phyloP scores from a whole-genome alignment of 1,140 invertebrate species.

The Papilio glaucus region DNA sequence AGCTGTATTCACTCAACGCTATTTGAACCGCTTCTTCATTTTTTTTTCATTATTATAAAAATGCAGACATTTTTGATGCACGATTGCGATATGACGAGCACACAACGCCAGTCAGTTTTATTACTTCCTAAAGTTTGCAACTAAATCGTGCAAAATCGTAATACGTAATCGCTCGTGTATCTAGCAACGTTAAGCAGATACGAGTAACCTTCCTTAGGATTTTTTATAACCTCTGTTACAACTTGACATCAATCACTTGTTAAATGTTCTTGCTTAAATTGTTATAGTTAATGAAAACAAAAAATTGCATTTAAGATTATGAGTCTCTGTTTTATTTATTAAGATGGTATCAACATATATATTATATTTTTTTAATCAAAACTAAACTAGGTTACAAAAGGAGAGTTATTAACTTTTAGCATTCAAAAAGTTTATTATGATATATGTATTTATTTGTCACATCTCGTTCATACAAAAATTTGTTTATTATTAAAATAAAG shows the following conservation, averaged over 20 bases:
- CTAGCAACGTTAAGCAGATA: background rate
- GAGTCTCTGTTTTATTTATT: no score
- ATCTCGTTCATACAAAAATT: no score
- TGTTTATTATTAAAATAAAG: background rate
- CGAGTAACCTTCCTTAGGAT: background rate
- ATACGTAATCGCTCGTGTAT: background rate
- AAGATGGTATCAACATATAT: no score
- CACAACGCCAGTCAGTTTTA: background rate
- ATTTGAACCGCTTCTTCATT: background rate
- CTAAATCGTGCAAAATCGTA: background rate
- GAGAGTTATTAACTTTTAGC: no score
- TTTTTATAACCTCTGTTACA: background rate
- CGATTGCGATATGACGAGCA: background rate
- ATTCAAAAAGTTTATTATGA: no score
- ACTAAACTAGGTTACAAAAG: no score
- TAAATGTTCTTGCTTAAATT: no score
- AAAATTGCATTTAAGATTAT: no score
- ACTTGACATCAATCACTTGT: background rate
- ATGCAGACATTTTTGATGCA: background rate
- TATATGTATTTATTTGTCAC: no score
- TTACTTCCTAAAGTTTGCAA: constrained; percentile 16
- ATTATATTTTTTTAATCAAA: no score
- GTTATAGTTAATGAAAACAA: no score
- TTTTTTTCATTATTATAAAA: background rate
- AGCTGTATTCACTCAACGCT: no score